Base-by-base conservation (phyloP, 2,113 vertebrate genomes). In the Spermophilus dauricus region DNA sequence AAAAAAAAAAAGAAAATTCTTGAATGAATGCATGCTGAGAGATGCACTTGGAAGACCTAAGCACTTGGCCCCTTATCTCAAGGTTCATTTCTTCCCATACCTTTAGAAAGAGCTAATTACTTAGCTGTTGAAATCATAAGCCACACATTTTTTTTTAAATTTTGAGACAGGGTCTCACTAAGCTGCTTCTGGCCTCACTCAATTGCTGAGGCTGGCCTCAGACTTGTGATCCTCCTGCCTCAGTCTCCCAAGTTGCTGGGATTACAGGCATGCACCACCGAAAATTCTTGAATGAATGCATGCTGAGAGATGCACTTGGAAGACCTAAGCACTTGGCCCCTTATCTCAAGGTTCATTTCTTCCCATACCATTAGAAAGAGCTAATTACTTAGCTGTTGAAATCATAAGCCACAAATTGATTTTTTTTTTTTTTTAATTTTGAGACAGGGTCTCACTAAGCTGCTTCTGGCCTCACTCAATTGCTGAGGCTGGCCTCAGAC, bases 371-470 rank as follows among this genome's bases (percentile, higher is more conserved):
- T 87, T 87, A 90, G 37, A 93, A 78, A 86, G 11, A 37, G 26
- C 42, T 76, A 58, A 94, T 75, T 65, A 65, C 39, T 58, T 34
- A 67, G 42, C 20, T 96, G 37, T 48, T 96, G 51, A 77, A 87
- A 63, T 77, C 56, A 63, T 11, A 65, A 85, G 58, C 45, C 84
- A 80, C 28, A 17, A 16, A 37, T 26, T 89, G 56, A 11, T 51
- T 83, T 63, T 30, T 61, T 37, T 61, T 37, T 26, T 26, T 56
- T 5, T 63, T 28, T 0, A 61, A 61, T 63, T 63, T 63, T 26
- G 61, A 28, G 61, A 28, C 3, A 28, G 24, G 61, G 61, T 28
- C 61, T 63, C 58, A 61, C 26, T 28, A 63, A 63, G 61, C 28
- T 63, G 61, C 24, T 63, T 28, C 10, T 24, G 61, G 61, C 61